A percentile compares a stretch with the other conserved stretches of the same genome.
These are phyloP conservation scores for Virgularia gustaviana DNA, from an alignment of 92 coral and sea anemone genomes.

Conservation along the genomic window DNA sequence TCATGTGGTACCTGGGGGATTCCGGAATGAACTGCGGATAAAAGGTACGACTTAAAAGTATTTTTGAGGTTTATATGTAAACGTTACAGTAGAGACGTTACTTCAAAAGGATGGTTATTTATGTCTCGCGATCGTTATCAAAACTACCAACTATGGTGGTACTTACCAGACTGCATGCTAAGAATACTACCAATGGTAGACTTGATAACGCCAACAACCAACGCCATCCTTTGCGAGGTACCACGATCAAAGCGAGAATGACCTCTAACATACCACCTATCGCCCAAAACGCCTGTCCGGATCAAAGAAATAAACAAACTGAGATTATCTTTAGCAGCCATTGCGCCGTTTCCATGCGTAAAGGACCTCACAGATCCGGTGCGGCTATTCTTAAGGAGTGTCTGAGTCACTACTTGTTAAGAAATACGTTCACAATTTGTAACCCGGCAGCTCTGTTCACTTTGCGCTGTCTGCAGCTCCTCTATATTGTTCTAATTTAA, in stretches of 20 bases:
- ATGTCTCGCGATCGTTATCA: too few relatives aligned
- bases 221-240: conserved; percentile 93
- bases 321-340: background rate
- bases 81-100: background rate
- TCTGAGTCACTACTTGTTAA: too few relatives aligned
- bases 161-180: conserved; percentile 61
- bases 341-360: too few relatives aligned
- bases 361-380: too few relatives aligned
- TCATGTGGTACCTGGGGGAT: conserved; percentile 78
- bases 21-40: conserved; percentile 72
- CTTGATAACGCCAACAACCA: conserved; percentile 81
- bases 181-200: conserved; percentile 63
- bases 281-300: conserved; percentile 89
- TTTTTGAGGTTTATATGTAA: too few relatives aligned
- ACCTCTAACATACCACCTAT: conserved; percentile 81
- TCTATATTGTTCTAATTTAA: background rate
- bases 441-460: too few relatives aligned
- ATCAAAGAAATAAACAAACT: background rate
- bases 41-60: too few relatives aligned
- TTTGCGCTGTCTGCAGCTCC: background rate
- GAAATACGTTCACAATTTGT: too few relatives aligned
- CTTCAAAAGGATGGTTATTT: background rate
- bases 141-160: too few relatives aligned
- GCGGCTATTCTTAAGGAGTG: too few relatives aligned
- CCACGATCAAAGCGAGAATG: conserved; percentile 71